phyloP scores from a whole-genome alignment of 2,888 invertebrate species.

The Sialis lutaria region DNA sequence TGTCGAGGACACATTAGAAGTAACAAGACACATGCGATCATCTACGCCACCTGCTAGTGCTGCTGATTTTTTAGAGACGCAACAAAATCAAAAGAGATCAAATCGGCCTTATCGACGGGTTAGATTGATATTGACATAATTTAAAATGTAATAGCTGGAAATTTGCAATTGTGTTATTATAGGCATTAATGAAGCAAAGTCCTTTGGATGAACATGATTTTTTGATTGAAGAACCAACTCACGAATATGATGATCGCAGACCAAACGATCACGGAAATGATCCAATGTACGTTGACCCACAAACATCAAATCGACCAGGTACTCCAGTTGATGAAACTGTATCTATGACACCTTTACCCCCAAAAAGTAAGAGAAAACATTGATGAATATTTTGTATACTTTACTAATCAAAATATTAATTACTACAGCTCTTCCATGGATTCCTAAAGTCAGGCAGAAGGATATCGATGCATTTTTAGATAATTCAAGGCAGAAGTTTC shows the following conservation, averaged over 20 bases:
- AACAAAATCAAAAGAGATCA: slow-evolving; percentile 64
- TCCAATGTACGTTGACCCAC: slow-evolving; percentile 4
- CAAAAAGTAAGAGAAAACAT: slow-evolving; percentile 9
- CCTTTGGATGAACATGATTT: slow-evolving; percentile 69
- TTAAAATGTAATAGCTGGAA: slow-evolving; percentile 10
- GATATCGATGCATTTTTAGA: slow-evolving; percentile 89
- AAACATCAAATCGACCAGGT: slow-evolving; percentile 25
- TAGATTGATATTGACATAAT: slow-evolving; percentile 17
- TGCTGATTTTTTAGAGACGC: slow-evolving; percentile 72
- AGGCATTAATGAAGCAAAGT: slow-evolving; percentile 76
- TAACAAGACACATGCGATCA: slow-evolving; percentile 85
- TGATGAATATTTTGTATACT: slow-evolving; percentile 8
- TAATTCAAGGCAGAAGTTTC: slow-evolving; percentile 83
- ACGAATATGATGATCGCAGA: slow-evolving; percentile 32
- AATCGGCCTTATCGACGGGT: slow-evolving; percentile 52
- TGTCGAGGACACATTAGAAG: slow-evolving; percentile 86
- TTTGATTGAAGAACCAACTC: slow-evolving; percentile 37
- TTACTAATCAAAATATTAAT: slow-evolving; percentile 13
- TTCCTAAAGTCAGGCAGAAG: slow-evolving; percentile 85
- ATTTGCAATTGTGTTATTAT: background rate
- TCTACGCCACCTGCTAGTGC: slow-evolving; percentile 90
- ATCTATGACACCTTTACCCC: slow-evolving; percentile 10
- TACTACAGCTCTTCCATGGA: slow-evolving; percentile 66
- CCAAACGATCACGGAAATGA: slow-evolving; percentile 22
- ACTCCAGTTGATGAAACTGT: slow-evolving; percentile 20